Percentiles rank a stretch among this genome's conserved stretches.
These are phyloP conservation scores for Chionis minor DNA, from an alignment of 2,113 vertebrate genomes.

Conservation along the genomic window DNA sequence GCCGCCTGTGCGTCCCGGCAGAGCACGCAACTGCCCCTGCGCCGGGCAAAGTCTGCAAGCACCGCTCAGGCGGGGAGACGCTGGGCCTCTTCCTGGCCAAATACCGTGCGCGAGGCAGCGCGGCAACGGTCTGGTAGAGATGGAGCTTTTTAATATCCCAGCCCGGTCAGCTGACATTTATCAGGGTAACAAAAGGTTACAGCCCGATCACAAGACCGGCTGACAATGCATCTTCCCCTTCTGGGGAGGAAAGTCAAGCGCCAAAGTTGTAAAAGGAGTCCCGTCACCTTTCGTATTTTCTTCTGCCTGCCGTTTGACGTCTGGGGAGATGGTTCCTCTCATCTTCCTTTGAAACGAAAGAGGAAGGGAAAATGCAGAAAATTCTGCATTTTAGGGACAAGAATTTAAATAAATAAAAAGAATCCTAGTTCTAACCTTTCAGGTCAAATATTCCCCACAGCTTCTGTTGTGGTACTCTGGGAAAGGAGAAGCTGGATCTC, in stretches of 20 bases:
- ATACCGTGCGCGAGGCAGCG: neutral
- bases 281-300: neutral
- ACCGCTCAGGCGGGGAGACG: neutral
- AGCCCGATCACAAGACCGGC: conserved; percentile 43
- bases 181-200: conserved; percentile 48
- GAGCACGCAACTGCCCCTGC: neutral
- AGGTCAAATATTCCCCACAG: conserved; percentile 3
- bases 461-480: neutral
- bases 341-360: neutral
- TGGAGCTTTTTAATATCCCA: conserved; percentile 22
- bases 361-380: neutral
- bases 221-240: conserved; percentile 43
- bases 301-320: neutral
- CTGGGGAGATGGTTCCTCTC: neutral
- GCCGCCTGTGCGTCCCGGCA: neutral
- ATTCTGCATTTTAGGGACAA: neutral
- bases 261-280: conserved; percentile 29
- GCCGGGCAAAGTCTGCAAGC: neutral
- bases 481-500: neutral
- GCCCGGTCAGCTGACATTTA: conserved; percentile 14
- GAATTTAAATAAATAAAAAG: neutral
- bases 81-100: neutral
- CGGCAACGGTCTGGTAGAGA: conserved; percentile 1
- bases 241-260: conserved; percentile 8
- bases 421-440: neutral